Evolutionary conservation across 2,888 invertebrate genomes (phyloP), one percentile per base, ranked within the genome.

Genomic region (Caenorhabditis sp.): DNA sequence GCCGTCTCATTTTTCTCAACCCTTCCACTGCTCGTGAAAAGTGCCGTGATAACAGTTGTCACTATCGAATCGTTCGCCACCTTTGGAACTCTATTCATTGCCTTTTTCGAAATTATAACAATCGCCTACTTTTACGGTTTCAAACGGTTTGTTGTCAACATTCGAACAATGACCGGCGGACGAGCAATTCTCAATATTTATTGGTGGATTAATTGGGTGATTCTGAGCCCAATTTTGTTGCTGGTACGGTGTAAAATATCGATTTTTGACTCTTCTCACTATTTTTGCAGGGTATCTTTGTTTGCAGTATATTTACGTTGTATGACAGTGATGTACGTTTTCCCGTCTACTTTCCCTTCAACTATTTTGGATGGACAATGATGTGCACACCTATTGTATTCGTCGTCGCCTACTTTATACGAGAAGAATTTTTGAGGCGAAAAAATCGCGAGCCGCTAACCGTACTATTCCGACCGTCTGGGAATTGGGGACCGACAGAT

Each of bases 121-220:
- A 62, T 76, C 19, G 64, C 71, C 1, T 68, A 76, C 26, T 14
- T 76, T 5, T 76, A 76, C 62, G 76, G 76, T 14, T 76, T 76
- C 60, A 67, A 68, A 19, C 43, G 76, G 14, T 76, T 76, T 58
- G 62, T 59, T 3, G 71, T 76, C 67, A 76, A 76, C 53, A 71
- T 76, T 31, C 54, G 66, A 6, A 59, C 71, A 21, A 76, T 76
- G 76, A 66, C 68, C 27, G 71, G 75, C 19, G 67, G 66, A 4
- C 26, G 50, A 2, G 65, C 71, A 1, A 63, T 60, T n/a, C 58
- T 70, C 1, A 69, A 69, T 60, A 21, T 71, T 10, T 76, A 64
- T 58, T 76, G 70, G 71, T 76, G 68, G 71, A 54, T 68, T 21
- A 71, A 69, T 53, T 76, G 76, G 76, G 43, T 71, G 14, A 55